Percentiles rank a stretch among this genome's conserved stretches.
phyloP scores from a whole-genome alignment of 2,797 vertebrate genomes.

The Coregonus sp. region DNA sequence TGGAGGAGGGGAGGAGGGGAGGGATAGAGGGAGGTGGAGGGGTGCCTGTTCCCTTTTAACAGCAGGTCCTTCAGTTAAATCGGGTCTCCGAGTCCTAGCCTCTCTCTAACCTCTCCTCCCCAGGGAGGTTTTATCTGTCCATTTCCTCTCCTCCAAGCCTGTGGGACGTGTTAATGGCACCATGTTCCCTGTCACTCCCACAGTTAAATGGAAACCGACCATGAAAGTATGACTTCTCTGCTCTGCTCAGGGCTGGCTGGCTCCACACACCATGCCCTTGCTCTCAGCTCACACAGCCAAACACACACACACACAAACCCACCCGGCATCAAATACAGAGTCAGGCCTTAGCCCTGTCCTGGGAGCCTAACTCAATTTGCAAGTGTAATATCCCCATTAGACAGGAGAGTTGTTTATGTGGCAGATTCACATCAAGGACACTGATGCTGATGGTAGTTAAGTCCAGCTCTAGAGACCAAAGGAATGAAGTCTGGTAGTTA shows the following conservation, averaged over 20 bases:
- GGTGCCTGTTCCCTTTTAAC: no score
- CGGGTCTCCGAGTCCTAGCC: slow-evolving; percentile 60
- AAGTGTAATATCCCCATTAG: slow-evolving; percentile 78
- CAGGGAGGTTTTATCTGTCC: slow-evolving; percentile 73
- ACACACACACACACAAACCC: slow-evolving; percentile 19
- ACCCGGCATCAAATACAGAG: background rate
- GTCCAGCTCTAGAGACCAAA: no score
- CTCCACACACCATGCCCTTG: slow-evolving; percentile 71
- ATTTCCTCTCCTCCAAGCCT: slow-evolving; percentile 71
- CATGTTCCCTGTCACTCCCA: slow-evolving; percentile 79
- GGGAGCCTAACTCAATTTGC: slow-evolving; percentile 59
- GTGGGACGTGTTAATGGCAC: slow-evolving; percentile 76
- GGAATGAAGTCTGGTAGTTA: no score
- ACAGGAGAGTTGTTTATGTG: slow-evolving; percentile 76
- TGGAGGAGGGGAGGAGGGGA: slow-evolving; percentile 35
- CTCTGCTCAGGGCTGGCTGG: slow-evolving; percentile 67
- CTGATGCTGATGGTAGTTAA: no score
- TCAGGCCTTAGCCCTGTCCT: slow-evolving; percentile 16
- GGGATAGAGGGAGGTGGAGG: background rate
- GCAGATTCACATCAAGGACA: slow-evolving; percentile 77
- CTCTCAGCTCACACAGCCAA: slow-evolving; percentile 66
- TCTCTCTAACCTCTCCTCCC: slow-evolving; percentile 65
- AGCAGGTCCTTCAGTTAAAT: slow-evolving; percentile 63
- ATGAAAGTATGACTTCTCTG: slow-evolving; percentile 72
- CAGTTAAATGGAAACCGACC: slow-evolving; percentile 81